Percentiles rank a stretch among this genome's conserved stretches.
phyloP scores from a whole-genome alignment of 2,888 invertebrate species.

The Drosophila eohydei region DNA sequence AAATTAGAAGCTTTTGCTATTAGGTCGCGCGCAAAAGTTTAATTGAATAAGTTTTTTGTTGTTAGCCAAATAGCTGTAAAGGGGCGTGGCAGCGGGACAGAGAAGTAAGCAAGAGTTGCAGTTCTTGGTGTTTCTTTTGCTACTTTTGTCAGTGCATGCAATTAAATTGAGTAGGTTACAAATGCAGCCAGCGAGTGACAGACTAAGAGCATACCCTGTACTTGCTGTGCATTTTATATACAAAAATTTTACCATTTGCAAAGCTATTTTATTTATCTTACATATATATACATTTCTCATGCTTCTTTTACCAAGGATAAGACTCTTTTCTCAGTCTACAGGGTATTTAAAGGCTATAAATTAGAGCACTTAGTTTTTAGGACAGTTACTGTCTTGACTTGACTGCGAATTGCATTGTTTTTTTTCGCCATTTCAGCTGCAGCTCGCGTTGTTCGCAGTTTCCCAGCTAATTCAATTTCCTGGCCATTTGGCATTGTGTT shows the following conservation, averaged over 20 bases:
- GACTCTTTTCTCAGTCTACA: not conserved
- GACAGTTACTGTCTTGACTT: conserved; percentile 10
- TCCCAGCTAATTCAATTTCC: conserved; percentile 71
- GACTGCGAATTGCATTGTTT: conserved; percentile 4
- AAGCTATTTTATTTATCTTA: too few relatives aligned
- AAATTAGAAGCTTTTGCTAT: conserved; percentile 57
- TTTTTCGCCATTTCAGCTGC: conserved; percentile 5
- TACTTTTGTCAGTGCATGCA: conserved; percentile 44
- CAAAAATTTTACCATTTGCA: too few relatives aligned
- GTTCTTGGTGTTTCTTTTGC: conserved; percentile 35
- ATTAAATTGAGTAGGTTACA: conserved; percentile 67
- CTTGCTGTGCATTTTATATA: not conserved
- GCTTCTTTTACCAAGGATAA: not conserved
- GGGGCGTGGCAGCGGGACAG: not conserved
- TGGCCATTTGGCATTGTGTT: conserved; percentile 69
- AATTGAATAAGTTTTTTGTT: conserved; percentile 75
- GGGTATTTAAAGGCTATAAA: conserved; percentile 9
- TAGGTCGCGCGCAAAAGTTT: conserved; percentile 67
- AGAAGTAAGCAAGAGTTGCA: conserved; percentile 25
- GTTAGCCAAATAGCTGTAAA: conserved; percentile 20
- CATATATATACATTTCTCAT: too few relatives aligned
- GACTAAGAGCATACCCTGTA: conserved; percentile 18
- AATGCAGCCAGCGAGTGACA: not conserved
- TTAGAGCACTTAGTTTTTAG: not conserved
- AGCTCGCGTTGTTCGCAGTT: conserved; percentile 30